Conservation (phyloP, 2,797 vertebrate genomes). For the Gambusia yucatana region DNA sequence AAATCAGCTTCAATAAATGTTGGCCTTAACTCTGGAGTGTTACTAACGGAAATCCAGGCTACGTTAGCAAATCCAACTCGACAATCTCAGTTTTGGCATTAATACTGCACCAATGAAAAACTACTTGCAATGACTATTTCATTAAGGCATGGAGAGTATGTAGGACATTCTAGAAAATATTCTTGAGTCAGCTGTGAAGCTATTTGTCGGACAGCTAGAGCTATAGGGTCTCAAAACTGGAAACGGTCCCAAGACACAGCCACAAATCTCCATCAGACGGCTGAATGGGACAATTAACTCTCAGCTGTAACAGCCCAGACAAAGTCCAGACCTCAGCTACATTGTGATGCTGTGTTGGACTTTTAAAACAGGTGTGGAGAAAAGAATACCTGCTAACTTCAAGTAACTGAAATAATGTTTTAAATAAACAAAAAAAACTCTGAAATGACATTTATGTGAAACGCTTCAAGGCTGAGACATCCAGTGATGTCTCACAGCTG, state of each 20-base stretch:
- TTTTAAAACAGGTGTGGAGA: not conserved
- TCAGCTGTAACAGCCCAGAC: not conserved
- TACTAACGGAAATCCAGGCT: not conserved
- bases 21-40: not conserved
- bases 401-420: not conserved
- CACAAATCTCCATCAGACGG: not conserved
- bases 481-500: constrained; percentile 30
- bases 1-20: not conserved
- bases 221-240: not conserved
- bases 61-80: not conserved
- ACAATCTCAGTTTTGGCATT: not conserved
- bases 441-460: constrained; percentile 33
- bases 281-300: not conserved
- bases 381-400: not conserved
- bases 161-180: too few relatives aligned
- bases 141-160: too few relatives aligned
- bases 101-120: not conserved
- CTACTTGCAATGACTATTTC: too few relatives aligned
- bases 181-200: not conserved
- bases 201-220: not conserved
- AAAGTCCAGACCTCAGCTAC: not conserved
- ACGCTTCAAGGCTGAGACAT: constrained; percentile 18
- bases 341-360: not conserved
- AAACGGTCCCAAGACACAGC: not conserved
- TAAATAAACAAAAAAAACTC: not conserved